Conservation (phyloP, 2,113 vertebrate genomes). For the Dasypus novemcinctus region DNA sequence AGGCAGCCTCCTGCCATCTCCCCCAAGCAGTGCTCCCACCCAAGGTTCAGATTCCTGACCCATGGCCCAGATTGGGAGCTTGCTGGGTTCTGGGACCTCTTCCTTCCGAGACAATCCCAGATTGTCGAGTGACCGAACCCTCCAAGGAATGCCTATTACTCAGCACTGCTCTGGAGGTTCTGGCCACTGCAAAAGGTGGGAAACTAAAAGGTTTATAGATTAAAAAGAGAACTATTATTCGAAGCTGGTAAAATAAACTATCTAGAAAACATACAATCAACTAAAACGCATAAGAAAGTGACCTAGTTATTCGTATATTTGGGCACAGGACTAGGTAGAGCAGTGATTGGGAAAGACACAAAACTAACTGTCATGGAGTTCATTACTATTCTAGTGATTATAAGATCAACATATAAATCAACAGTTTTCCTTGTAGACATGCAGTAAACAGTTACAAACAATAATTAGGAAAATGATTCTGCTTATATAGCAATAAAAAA, state of each 20-base stretch:
- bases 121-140: not conserved
- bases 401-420: constrained; percentile 11
- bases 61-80: not conserved
- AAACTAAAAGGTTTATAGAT: not conserved
- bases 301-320: not conserved
- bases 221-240: constrained; percentile 30
- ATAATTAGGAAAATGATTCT: not conserved
- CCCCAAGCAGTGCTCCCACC: not conserved
- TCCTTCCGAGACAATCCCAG: not conserved
- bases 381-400: not conserved
- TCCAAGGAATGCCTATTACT: not conserved
- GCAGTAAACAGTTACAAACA: not conserved
- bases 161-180: not conserved
- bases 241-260: not conserved
- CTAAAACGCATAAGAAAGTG: not conserved
- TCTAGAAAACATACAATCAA: not conserved
- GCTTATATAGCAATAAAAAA: not conserved
- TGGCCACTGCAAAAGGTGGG: not conserved
- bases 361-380: not conserved
- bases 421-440: not conserved
- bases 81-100: not conserved
- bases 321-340: not conserved
- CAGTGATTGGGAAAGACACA: not conserved
- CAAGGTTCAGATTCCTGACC: not conserved
- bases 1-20: not conserved